Evolutionary conservation across 2,797 vertebrate genomes (phyloP), one percentile per base, ranked within the genome.

Genomic region (Thaleichthys pacificus): DNA sequence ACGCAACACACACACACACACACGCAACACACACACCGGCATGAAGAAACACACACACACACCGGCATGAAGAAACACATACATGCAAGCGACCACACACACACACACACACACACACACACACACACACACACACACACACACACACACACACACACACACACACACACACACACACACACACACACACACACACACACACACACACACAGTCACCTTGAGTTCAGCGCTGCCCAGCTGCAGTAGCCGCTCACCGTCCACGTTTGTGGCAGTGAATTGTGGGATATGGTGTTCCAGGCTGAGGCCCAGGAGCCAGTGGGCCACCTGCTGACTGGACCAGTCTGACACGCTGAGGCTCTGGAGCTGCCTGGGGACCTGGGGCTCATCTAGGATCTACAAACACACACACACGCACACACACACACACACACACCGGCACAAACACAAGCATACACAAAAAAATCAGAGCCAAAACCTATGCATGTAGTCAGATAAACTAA

Each of bases 291-390:
- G 95, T 73, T 99, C 95, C 85, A 99, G 89, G 89, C 92, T 94
- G 72, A 98, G 92, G 78, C 93, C 95, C 88, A 87, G 88, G 38
- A 99, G 86, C 98, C 98, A 99, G 88, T 91, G 93, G 38, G 94
- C 93, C 76, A 99, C 97, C 79, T 99, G 96, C 86, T 97, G 96
- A 71, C 94, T 90, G 1, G 89, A 96, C 98, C 98, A 99, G 42
- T 98, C 96, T 0, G 91, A 86, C 30, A 97, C 85, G 69, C 92
- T 92, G 70, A 88, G 86, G 84, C 86, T 95, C 88, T 94, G 96
- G 74, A 90, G 91, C 86, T 94, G 96, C 83, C 95, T 97, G 0
- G 92, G 91, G 69, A 93, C 88, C 79, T 95, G 95, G 30, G 91
- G 93, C 3, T 98, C 96, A 0, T 98, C 96, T 3, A 98, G 88